Evolutionary conservation across 2,113 vertebrate species (phyloP).

Genomic region (Brachyhypopomus gauderio): DNA sequence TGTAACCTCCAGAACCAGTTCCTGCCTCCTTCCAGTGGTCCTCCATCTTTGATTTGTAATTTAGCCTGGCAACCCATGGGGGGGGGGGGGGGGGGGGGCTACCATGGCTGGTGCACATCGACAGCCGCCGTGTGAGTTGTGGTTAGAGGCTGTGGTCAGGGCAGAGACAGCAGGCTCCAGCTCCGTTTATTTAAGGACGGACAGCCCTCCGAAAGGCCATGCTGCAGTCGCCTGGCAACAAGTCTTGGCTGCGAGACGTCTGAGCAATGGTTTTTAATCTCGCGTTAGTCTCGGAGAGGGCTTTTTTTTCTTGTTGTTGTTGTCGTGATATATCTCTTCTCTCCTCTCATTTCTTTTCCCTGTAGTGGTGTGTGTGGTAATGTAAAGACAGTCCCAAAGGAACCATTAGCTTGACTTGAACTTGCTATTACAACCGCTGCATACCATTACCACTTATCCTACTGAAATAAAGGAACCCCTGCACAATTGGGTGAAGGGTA

Average conservation of each 20-base stretch:
- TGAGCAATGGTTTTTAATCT: conserved; percentile 34
- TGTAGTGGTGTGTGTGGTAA: background rate
- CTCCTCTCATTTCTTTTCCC: background rate
- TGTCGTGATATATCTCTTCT: conserved; percentile 6
- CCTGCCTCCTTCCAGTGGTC: conserved; percentile 17
- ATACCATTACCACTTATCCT: background rate
- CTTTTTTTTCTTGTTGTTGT: conserved; percentile 21
- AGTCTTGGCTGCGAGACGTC: conserved; percentile 34
- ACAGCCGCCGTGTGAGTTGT: conserved; percentile 35
- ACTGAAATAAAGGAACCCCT: background rate
- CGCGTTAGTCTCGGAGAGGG: conserved; percentile 8
- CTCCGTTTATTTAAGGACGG: conserved; percentile 52
- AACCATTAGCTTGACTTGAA: background rate
- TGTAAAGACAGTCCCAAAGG: background rate
- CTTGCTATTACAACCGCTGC: background rate
- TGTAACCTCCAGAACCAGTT: background rate
- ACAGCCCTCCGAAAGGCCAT: conserved; percentile 43
- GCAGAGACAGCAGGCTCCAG: conserved; percentile 47
- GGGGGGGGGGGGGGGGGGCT: background rate
- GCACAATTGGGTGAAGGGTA: background rate
- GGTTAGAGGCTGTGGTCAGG: conserved; percentile 52
- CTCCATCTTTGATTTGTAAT: conserved; percentile 42
- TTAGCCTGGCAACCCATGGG: conserved; percentile 22
- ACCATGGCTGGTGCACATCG: conserved; percentile 16
- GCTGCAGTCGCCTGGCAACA: conserved; percentile 46